A percentile compares a stretch with the other conserved stretches of the same genome.
These are phyloP conservation scores for Pelobates cultripes DNA, from an alignment of 2,797 vertebrate species.

Conservation along the genomic window DNA sequence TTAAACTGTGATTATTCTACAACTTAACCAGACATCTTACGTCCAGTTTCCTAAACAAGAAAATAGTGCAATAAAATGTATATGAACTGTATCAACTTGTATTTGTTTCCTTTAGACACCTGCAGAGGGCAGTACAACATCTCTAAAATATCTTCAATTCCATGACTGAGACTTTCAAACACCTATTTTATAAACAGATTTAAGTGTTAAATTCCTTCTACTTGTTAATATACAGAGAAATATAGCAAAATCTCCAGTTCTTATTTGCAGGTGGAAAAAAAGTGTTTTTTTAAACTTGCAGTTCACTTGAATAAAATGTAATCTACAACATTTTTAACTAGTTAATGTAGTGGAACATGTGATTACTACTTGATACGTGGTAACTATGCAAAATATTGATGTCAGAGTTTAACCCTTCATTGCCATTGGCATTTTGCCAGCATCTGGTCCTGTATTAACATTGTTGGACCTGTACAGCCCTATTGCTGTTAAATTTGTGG, in stretches of 20 bases:
- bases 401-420: no score
- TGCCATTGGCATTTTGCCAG: no score
- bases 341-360: not conserved
- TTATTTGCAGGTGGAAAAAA: not conserved
- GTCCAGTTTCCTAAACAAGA: not conserved
- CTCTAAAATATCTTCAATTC: not conserved
- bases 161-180: not conserved
- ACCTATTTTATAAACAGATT: not conserved
- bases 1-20: not conserved
- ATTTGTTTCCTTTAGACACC: not conserved
- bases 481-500: no score
- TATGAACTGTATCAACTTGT: not conserved
- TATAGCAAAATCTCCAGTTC: not conserved
- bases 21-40: not conserved
- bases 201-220: not conserved
- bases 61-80: not conserved
- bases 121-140: slow-evolving; percentile 35
- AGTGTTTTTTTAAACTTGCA: slow-evolving; percentile 7
- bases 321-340: slow-evolving; percentile 21
- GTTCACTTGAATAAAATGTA: slow-evolving; percentile 13
- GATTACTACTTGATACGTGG: not conserved
- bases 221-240: slow-evolving; percentile 2
- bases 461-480: no score
- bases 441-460: no score
- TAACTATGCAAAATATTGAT: no score